Evolutionary conservation across 92 coral and sea anemone species (phyloP), one percentile per base, ranked within the genome.

Genomic region (Zoanthus sansibaricus): DNA sequence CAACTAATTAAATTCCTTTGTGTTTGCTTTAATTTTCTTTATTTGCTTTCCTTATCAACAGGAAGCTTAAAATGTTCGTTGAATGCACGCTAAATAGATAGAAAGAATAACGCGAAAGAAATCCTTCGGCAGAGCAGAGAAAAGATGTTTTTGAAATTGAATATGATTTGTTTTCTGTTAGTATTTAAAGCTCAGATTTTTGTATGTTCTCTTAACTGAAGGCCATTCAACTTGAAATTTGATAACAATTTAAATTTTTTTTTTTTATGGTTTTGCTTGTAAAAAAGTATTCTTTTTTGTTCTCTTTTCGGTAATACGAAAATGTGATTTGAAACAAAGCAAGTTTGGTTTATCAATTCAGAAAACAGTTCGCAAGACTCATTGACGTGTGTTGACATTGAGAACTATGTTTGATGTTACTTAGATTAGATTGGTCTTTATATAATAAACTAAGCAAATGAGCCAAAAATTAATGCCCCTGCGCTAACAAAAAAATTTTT

Each of bases 21-120:
- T 62, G 69, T n/a, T 0, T 62, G 21, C 21, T 62, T 62, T 62
- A 17, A 9, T 62, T n/a, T 8, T 62, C 69, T 62, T 21, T 62
- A 62, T 62, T 62, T 62, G 32, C 20, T 62, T 62, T 62, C 30
- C 32, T 62, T 62, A 62, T 62, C 69, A 62, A 62, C 69, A 62
- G 69, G 69, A 62, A 62, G 69, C n/a, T 20, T 7, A 62, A 62
- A 62, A 62, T 4, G 32, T 62, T 17, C 8, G 32, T 62, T 62
- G 7, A 17, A 7, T 62, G 69, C 69, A 62, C 69, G 69, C 69
- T 62, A 62, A n/a, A 62, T 16, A 1, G 69, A 25, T 25, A 25
- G 25, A 25, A 25, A 5, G 8, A 16, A 9, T 17, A 15, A 0
- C 6, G 17, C 9, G 5, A 1, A 62, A 6, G 69, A 62, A 62